These are phyloP conservation scores for Alectura lathami DNA, from an alignment of 2,113 vertebrate species.

Conservation along the genomic window DNA sequence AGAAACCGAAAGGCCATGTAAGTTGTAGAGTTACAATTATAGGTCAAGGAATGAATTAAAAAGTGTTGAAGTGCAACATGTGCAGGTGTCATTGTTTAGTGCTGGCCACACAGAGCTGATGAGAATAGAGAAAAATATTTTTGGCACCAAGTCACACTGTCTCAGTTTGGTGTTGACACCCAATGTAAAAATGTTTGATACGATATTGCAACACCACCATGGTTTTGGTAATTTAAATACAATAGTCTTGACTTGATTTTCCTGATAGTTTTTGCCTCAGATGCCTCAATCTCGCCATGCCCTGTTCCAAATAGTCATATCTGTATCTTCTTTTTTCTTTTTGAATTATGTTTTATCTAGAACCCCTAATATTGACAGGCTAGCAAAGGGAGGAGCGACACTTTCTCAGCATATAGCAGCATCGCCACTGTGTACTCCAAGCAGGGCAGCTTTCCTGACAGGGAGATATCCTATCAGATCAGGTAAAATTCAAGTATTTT, in stretches of 20 bases:
- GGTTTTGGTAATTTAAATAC: not conserved
- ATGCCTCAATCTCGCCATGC: not conserved
- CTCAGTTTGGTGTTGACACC: not conserved
- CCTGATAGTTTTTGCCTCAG: not conserved
- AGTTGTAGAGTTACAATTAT: not conserved
- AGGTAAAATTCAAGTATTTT: constrained; percentile 68
- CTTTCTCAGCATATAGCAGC: constrained; percentile 90
- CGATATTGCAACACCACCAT: not conserved
- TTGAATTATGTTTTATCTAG: constrained; percentile 53
- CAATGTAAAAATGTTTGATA: not conserved
- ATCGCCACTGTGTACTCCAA: constrained; percentile 86
- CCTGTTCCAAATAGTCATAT: not conserved
- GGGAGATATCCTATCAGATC: constrained; percentile 89
- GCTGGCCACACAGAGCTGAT: not conserved
- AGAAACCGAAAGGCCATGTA: not conserved
- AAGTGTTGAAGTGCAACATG: not conserved
- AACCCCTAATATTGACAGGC: constrained; percentile 85
- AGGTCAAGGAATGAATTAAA: not conserved
- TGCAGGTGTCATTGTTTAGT: not conserved
- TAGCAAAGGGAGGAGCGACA: constrained; percentile 81
- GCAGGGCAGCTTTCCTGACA: constrained; percentile 89
- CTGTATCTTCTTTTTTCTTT: not conserved
- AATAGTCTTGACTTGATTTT: not conserved
- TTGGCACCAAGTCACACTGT: not conserved
- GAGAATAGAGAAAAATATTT: not conserved